phyloP scores from a whole-genome alignment of 1,140 invertebrate genomes.

The Brachionus calyciflorus region DNA sequence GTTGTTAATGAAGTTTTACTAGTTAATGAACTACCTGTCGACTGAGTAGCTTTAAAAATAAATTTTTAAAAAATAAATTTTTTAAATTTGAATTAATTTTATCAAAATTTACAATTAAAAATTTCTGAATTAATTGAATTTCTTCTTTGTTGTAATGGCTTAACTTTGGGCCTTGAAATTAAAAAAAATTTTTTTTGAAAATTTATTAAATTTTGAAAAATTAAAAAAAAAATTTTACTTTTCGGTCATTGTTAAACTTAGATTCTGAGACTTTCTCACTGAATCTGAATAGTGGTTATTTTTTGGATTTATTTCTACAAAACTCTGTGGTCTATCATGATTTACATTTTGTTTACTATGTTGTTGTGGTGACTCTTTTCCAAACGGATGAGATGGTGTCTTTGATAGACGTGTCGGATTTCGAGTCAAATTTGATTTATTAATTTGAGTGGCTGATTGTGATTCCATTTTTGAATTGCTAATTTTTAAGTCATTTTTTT shows the following conservation, averaged over 20 bases:
- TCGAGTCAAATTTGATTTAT: background rate
- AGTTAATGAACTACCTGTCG: background rate
- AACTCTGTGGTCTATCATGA: constrained; percentile 26
- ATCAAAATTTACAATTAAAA: constrained; percentile 3
- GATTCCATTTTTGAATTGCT: constrained; percentile 8
- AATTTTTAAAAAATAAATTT: background rate
- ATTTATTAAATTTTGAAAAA: background rate
- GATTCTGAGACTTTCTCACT: background rate
- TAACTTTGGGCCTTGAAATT: background rate
- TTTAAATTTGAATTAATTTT: background rate
- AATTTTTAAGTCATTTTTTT: background rate
- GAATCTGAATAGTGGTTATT: background rate
- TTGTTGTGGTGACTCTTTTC: no score
- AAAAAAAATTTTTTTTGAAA: background rate
- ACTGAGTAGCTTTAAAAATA: background rate
- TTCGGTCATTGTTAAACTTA: constrained; percentile 3
- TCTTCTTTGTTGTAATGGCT: constrained; percentile 31
- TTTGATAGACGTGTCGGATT: background rate
- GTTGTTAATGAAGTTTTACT: background rate
- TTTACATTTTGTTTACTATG: background rate
- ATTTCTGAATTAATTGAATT: constrained; percentile 40
- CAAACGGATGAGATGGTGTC: background rate
- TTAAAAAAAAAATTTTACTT: background rate
- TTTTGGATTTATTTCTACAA: constrained; percentile 2
- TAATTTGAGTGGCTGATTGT: background rate